Percentiles rank a stretch among this genome's conserved stretches.
These are phyloP conservation scores for Vulpes ferrilata DNA, from an alignment of 2,113 vertebrate species.

Conservation along the genomic window DNA sequence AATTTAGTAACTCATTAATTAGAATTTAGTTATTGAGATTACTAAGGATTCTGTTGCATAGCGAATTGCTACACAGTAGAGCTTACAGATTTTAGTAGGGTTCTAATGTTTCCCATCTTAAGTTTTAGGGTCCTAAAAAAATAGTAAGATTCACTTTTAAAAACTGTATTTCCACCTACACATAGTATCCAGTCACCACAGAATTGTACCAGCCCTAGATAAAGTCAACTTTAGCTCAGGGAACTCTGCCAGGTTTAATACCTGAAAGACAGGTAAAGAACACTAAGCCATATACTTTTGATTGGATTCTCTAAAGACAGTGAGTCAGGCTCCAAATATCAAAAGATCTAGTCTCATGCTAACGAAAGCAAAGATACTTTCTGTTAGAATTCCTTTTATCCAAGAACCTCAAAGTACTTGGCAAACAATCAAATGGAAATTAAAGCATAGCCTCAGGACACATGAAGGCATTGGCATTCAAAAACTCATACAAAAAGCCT, in stretches of 20 bases:
- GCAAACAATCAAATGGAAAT: conserved; percentile 57
- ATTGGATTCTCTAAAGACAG: conserved; percentile 38
- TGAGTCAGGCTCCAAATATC: conserved; percentile 49
- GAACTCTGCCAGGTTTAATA: background rate
- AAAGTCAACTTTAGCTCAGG: conserved; percentile 32
- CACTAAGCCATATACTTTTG: background rate
- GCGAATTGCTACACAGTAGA: background rate
- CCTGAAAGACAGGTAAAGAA: conserved; percentile 56
- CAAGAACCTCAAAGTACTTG: background rate
- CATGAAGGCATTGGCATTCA: background rate
- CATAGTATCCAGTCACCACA: background rate
- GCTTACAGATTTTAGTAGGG: background rate
- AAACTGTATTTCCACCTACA: background rate
- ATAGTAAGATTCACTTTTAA: background rate
- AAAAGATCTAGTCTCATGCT: conserved; percentile 57
- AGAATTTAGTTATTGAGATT: conserved; percentile 27
- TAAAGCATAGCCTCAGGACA: conserved; percentile 27
- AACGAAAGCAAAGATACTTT: conserved; percentile 58
- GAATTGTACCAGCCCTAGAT: background rate
- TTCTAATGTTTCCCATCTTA: conserved; percentile 36
- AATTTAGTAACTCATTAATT: conserved; percentile 10
- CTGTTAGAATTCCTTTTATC: conserved; percentile 7
- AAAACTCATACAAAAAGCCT: background rate
- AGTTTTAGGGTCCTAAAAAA: conserved; percentile 32
- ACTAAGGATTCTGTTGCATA: background rate